A percentile compares a stretch with the other conserved stretches of the same genome.
These are phyloP conservation scores for Laupala kohalensis DNA, from an alignment of 1,140 invertebrate species.

Conservation along the genomic window DNA sequence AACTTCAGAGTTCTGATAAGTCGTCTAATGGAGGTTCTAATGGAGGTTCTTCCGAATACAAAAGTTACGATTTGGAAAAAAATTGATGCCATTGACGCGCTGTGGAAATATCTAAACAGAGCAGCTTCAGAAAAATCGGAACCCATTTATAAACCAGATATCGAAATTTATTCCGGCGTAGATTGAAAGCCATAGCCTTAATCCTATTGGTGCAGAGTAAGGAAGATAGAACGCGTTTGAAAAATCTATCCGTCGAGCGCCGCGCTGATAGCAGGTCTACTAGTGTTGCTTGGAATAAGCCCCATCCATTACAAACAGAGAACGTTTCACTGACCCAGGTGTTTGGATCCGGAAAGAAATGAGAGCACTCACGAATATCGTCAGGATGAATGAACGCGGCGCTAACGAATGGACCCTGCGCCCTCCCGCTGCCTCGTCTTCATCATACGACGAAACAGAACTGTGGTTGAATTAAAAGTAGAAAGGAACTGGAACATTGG, in stretches of 20 bases:
- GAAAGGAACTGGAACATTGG: no score
- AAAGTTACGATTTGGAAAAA: no score
- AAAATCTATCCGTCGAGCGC: background rate
- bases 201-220: background rate
- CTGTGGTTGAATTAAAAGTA: background rate
- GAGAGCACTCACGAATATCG: background rate
- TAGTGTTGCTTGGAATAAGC: background rate
- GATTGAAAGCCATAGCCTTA: no score
- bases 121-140: background rate
- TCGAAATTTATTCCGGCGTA: background rate
- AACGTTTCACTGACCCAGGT: no score
- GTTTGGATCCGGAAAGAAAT: background rate
- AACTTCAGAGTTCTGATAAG: no score
- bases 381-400: background rate
- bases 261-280: background rate
- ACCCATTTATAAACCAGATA: background rate
- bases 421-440: background rate
- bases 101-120: no score
- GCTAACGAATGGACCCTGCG: background rate
- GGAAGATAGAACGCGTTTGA: background rate
- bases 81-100: no score
- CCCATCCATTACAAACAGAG: background rate
- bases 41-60: no score
- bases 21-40: no score
- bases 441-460: background rate